Evolutionary conservation across 2,888 invertebrate species (phyloP).

Genomic region (Agrochola macilenta): DNA sequence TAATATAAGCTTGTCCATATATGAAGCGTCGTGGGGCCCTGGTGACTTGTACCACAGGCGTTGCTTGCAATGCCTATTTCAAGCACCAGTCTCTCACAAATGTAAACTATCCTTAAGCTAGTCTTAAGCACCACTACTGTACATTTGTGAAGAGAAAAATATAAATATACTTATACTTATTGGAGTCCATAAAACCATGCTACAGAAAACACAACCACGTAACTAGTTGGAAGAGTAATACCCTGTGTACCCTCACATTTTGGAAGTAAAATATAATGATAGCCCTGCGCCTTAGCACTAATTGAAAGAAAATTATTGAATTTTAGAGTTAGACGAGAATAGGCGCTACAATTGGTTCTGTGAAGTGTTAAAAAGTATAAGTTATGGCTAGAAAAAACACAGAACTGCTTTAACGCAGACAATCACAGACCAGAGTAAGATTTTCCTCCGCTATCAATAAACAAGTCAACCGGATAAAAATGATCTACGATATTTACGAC

Average conservation of each 20-base stretch:
- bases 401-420: not conserved
- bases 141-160: too few species aligned
- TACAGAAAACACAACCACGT: not conserved
- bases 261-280: not conserved
- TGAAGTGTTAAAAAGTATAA: not conserved
- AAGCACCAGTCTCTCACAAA: too few species aligned
- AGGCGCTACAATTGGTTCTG: not conserved
- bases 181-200: not conserved
- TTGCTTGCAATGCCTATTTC: too few species aligned
- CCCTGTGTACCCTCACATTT: not conserved
- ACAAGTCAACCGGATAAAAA: slow-evolving; percentile 46
- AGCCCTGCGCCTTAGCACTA: not conserved
- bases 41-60: too few species aligned
- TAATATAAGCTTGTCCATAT: too few species aligned
- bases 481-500: slow-evolving; percentile 44
- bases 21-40: too few species aligned
- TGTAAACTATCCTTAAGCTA: too few species aligned
- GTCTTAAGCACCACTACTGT: too few species aligned
- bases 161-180: too few species aligned
- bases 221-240: not conserved
- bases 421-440: not conserved
- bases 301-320: not conserved
- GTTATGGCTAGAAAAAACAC: not conserved
- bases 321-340: not conserved
- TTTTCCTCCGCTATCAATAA: slow-evolving; percentile 24